phyloP scores from a whole-genome alignment of 2,888 invertebrate species.

The Drosophila nr. medialis region DNA sequence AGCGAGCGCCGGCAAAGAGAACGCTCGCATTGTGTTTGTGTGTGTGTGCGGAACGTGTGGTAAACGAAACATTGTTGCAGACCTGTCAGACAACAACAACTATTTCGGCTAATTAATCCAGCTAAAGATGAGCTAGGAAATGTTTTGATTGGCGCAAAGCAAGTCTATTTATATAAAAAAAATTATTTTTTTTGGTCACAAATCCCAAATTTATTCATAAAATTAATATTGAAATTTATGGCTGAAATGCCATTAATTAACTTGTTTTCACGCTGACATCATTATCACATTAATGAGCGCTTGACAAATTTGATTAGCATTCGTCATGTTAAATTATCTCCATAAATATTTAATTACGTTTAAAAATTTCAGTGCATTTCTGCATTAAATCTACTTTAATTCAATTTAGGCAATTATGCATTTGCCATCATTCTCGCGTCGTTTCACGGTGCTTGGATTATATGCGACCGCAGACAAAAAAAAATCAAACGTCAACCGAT shows the following conservation, averaged over 20 bases:
- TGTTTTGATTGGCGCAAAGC: constrained; percentile 22
- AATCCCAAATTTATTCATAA: neutral
- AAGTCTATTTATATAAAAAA: neutral
- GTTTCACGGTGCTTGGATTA: constrained; percentile 30
- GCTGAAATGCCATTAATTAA: neutral
- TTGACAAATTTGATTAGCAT: constrained; percentile 1
- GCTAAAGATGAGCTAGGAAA: constrained; percentile 27
- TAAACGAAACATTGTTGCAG: constrained; percentile 61
- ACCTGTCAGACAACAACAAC: constrained; percentile 31
- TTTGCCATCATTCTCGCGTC: constrained; percentile 16
- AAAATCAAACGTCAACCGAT: constrained; percentile 41
- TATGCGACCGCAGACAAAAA: constrained; percentile 43
- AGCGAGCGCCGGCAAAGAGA: constrained; percentile 35
- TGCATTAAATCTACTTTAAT: constrained; percentile 29
- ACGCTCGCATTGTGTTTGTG: neutral
- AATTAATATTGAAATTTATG: neutral
- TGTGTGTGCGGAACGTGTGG: constrained; percentile 51
- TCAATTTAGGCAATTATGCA: constrained; percentile 30
- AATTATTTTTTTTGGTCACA: neutral
- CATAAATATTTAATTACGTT: constrained; percentile 1
- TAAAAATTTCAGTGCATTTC: constrained; percentile 7
- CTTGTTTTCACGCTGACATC: neutral
- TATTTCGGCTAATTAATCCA: constrained; percentile 57
- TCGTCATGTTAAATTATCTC: neutral
- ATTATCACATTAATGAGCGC: neutral